These are phyloP conservation scores for Euwallacea similis DNA, from an alignment of 1,140 invertebrate species.

Conservation along the genomic window DNA sequence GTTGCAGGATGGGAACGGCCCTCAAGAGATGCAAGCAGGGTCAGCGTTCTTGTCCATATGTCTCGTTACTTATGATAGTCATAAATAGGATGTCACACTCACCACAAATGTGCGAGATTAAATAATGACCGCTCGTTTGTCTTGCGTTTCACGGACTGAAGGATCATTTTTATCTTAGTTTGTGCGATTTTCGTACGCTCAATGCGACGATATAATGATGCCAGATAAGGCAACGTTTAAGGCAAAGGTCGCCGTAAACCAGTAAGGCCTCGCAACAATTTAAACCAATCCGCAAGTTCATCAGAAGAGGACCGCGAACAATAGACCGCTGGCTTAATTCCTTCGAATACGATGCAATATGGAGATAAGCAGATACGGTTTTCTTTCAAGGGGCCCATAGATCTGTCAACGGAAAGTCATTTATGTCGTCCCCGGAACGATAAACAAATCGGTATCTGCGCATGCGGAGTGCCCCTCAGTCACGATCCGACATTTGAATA, in stretches of 20 bases:
- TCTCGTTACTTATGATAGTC: conserved; percentile 40
- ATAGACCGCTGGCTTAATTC: conserved; percentile 41
- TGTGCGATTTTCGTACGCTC: neutral
- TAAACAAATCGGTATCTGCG: conserved; percentile 50
- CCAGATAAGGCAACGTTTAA: neutral
- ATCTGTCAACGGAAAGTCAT: conserved; percentile 50
- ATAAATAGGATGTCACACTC: conserved; percentile 42
- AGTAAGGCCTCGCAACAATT: conserved; percentile 18
- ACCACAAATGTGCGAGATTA: conserved; percentile 37
- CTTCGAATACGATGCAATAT: conserved; percentile 41
- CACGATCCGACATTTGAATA: conserved; percentile 50
- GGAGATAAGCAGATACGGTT: conserved; percentile 48
- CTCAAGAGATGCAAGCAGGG: conserved; percentile 27
- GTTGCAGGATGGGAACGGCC: conserved; percentile 31
- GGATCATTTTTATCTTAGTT: conserved; percentile 1
- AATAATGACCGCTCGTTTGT: conserved; percentile 33
- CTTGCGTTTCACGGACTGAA: conserved; percentile 10
- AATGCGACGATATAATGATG: neutral
- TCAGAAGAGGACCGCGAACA: conserved; percentile 28
- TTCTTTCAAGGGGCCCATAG: conserved; percentile 48
- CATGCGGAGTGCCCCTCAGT: conserved; percentile 46
- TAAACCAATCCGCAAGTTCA: conserved; percentile 34
- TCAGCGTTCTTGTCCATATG: conserved; percentile 35
- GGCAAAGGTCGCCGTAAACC: conserved; percentile 11
- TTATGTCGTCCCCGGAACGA: conserved; percentile 45